Evolutionary conservation across 1,140 invertebrate genomes (phyloP).

Genomic region (Nylanderia fulva): DNA sequence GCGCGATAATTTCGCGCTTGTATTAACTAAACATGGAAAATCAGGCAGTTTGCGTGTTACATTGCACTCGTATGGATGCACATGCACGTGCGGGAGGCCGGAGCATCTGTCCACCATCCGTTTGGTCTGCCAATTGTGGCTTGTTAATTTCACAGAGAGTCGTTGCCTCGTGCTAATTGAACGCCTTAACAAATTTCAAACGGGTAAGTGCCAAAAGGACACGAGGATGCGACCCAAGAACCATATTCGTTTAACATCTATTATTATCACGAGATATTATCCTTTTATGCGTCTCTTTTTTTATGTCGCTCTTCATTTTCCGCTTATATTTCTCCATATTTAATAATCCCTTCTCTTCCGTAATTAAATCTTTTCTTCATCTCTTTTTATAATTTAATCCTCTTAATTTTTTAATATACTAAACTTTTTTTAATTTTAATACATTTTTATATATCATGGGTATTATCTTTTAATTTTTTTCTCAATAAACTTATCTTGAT

Average conservation of each 20-base stretch:
- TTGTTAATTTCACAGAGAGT: slow-evolving; percentile 78
- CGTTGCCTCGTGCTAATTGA: slow-evolving; percentile 76
- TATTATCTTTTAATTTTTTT: too few relatives aligned
- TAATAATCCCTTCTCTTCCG: too few relatives aligned
- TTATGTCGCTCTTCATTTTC: too few relatives aligned
- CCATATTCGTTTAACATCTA: neutral
- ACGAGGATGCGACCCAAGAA: neutral
- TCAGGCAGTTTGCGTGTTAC: slow-evolving; percentile 29
- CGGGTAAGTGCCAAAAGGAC: slow-evolving; percentile 47
- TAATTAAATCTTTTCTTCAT: too few relatives aligned
- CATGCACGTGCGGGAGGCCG: slow-evolving; percentile 54
- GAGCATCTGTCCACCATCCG: slow-evolving; percentile 80
- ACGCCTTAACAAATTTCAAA: slow-evolving; percentile 65
- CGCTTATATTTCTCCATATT: too few relatives aligned
- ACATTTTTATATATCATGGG: too few relatives aligned
- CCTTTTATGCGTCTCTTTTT: neutral
- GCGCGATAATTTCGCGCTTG: neutral
- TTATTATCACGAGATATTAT: neutral
- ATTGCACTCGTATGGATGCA: slow-evolving; percentile 57
- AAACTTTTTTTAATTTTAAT: too few relatives aligned
- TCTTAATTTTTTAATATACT: too few relatives aligned
- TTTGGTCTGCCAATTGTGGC: slow-evolving; percentile 79
- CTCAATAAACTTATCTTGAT: too few relatives aligned
- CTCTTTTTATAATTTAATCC: too few relatives aligned
- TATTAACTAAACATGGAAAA: slow-evolving; percentile 46